Percentiles rank a stretch among this genome's conserved stretches.
Evolutionary conservation across 2,888 invertebrate species (phyloP).

Genomic region (Rhagonycha fulva): DNA sequence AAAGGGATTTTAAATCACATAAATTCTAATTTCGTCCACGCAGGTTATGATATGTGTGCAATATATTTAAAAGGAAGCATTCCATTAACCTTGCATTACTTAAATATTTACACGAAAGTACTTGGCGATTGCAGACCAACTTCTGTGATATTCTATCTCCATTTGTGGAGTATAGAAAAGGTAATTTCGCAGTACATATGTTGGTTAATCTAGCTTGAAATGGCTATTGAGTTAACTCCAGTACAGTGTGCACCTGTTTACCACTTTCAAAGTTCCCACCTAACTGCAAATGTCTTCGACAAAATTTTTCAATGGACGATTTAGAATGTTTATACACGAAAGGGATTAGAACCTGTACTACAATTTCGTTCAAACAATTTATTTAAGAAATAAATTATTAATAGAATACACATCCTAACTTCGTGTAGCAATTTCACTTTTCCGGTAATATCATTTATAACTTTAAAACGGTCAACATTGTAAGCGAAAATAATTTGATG

Average conservation of each 20-base stretch:
- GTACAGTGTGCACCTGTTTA: slow-evolving; percentile 47
- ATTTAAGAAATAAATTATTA: no score
- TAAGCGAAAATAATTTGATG: no score
- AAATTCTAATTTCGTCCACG: background rate
- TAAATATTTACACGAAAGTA: background rate
- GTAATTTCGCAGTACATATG: slow-evolving; percentile 45
- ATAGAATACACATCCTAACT: no score
- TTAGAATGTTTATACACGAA: background rate
- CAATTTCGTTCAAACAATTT: no score
- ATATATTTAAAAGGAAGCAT: background rate
- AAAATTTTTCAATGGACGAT: background rate
- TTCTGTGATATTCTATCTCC: slow-evolving; percentile 5
- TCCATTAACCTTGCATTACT: background rate
- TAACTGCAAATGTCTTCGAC: slow-evolving; percentile 26
- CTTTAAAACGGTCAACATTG: no score
- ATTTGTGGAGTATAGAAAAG: slow-evolving; percentile 18
- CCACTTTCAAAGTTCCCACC: slow-evolving; percentile 47
- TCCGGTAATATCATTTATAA: no score
- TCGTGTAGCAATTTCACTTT: no score
- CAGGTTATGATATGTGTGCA: background rate
- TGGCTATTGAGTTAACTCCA: slow-evolving; percentile 46
- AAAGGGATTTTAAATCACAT: background rate
- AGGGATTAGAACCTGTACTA: no score
- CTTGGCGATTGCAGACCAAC: background rate
- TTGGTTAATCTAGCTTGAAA: slow-evolving; percentile 47